Base-by-base conservation (phyloP, 2,888 invertebrate genomes). In the Eremobia ochroleuca region DNA sequence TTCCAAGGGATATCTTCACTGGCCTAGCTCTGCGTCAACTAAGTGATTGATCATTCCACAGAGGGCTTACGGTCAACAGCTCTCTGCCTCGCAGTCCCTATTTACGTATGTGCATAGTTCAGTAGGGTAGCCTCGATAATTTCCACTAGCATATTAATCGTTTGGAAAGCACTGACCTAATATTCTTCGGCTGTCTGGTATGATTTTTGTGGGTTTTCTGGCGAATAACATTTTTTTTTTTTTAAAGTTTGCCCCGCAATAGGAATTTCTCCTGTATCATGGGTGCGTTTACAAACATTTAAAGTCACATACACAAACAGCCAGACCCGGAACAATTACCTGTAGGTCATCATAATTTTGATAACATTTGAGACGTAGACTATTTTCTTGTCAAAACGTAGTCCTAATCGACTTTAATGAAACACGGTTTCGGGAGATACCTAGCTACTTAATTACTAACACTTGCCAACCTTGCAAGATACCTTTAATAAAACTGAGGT, bases 91-190 rank as follows among this genome's bases (percentile, higher is more conserved):
- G 52, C 18, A 72, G 28, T 55, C 40, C 55, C 73, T 78, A 61
- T 59, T 85, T 85, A 82, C 61, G 68, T 72, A 86, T 87, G 85
- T 82, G 82, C 85, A 86, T 86, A 86, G 62, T 82, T 59, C 46
- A 86, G 76, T 65, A 40, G 79, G 77, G 68, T 62, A 76, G 79
- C n/a, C 74, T 59, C 59, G 69, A 58, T 86, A 85, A 83, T 85
- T 46, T 69, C 73, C 49, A 62, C 82, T 67, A 18, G 73, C 66
- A 64, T 55, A 76, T 78, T 77, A 87, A 85, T 79, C 73, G 70
- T 75, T 69, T 73, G 69, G 66, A 77, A 64, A 71, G 15, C 31
- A 43, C 52, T 73, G 79, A 70, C 82, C 77, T 77, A 76, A 64
- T 72, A 82, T 73, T 73, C 40, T 34, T 73, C 34, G 15, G 11